Evolutionary conservation across 2,888 invertebrate genomes (phyloP), one percentile per base, ranked within the genome.

Genomic region (Leistus spinibarbis): DNA sequence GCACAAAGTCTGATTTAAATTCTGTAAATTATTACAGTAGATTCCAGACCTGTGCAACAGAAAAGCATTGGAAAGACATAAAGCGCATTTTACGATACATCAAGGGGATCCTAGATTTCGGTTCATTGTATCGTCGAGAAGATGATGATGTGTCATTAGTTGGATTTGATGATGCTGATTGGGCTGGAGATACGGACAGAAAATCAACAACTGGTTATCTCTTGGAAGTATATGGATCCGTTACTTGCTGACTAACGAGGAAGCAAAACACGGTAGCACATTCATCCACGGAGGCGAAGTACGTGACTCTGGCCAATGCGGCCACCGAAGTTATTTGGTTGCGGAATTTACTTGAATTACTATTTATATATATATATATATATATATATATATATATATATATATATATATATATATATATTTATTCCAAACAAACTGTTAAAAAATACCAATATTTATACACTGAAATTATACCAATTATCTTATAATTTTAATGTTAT

Each of bases 221-320:
- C 10, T 76, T 81, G 27, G 23, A 72, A 67, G 69, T 81, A 0
- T 78, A 72, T 65, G 80, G 80, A 10, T 76, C 76, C 19, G 78
- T 79, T 0, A 78, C 81, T 3, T 69, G 74, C 54, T 83, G 82
- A 81, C 70, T 73, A 1, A 80, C 80, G 7, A 80, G 77, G 54
- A 81, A 77, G 69, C 82, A 82, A 72, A 75, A 72, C 16, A 62
- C 78, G 17, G 81, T 81, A 5, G 78, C 80, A 13, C 27, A 16
- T 5, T 65, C 24, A 3, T 65, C 65, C 13, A 65, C 40, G 7
- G 81, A 82, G 66, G 79, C 81, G 3, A 80, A 82, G 70, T 82
- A 81, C 74, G 76, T 82, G 0, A 81, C 82, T 0, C 71, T 81
- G 16, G 78, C 78, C 2, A 78, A 65, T 9, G 80, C 78, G 5